Base-by-base conservation (phyloP, 2,113 vertebrate species). In the Caranx ignobilis region DNA sequence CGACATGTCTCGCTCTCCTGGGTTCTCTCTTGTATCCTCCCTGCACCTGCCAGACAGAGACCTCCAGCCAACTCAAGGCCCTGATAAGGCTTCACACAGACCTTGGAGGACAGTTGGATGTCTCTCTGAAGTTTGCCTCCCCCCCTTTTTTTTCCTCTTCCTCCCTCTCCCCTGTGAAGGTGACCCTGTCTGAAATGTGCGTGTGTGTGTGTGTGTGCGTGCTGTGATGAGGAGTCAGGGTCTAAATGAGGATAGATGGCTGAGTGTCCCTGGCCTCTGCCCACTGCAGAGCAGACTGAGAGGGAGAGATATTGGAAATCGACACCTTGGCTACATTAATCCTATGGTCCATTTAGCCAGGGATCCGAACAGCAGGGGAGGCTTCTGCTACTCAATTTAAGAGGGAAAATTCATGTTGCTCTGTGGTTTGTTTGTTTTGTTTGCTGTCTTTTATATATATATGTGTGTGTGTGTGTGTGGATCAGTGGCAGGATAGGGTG, bases 211-310 rank as follows among this genome's bases (percentile, higher is more conserved):
- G 83, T 55, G 76, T 41, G 87, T 59, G 68, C 21, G 72, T 65
- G 75, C 62, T 6, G 75, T 88, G 90, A 93, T 94, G 87, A 92
- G 83, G 71, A 92, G 87, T 92, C 91, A 75, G 87, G 82, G 81
- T 78, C 87, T 88, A 90, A 93, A 94, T 92, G 91, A 94, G 93
- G 87, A 94, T 93, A 91, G 93, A 94, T 94, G 89, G 89, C 88
- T 76, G 83, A 77, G 85, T 90, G 92, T 92, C 89, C 89, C 87
- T 84, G 85, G 87, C 90, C 90, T 79, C 89, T 89, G 86, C 91
- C 89, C 76, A 78, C 82, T 72, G 82, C 86, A 74, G 63, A 89
- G 82, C 83, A 77, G 65, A 85, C 83, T 41, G 69, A 85, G 88
- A 87, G 86, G 69, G 69, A 84, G 86, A 81, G 88, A 81, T 93